phyloP scores from a whole-genome alignment of 1,140 invertebrate species.

The Odontomachus brunneus region DNA sequence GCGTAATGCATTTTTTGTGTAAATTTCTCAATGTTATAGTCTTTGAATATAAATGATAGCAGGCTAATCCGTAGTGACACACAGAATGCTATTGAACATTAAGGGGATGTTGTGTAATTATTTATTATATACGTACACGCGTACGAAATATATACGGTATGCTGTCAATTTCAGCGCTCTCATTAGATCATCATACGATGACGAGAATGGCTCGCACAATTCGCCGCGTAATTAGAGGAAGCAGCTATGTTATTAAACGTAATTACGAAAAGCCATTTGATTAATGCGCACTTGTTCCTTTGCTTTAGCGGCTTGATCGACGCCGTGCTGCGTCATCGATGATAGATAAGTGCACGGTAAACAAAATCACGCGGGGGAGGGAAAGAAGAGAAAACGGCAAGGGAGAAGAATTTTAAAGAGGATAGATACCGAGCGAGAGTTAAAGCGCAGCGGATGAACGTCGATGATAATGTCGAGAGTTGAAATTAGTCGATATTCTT shows the following conservation, averaged over 20 bases:
- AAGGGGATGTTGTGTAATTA: neutral
- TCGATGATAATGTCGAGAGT: neutral
- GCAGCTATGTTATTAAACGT: neutral
- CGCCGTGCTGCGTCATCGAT: neutral
- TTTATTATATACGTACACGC: neutral
- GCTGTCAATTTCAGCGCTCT: conserved; percentile 25
- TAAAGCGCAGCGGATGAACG: neutral
- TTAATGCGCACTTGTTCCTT: conserved; percentile 35
- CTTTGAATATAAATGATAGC: neutral
- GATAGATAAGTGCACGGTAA: conserved; percentile 28
- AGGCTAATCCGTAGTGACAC: neutral
- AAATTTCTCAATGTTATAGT: too few species aligned
- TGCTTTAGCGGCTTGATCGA: conserved; percentile 7
- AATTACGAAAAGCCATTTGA: conserved; percentile 32
- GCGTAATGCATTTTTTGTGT: neutral
- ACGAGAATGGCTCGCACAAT: neutral
- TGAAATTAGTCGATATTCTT: neutral
- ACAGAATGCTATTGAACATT: neutral
- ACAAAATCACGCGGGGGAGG: neutral
- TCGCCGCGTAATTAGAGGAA: neutral
- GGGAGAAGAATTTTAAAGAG: neutral
- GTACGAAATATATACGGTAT: neutral
- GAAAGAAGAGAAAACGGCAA: neutral
- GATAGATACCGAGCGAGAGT: neutral
- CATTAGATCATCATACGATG: conserved; percentile 12